Evolutionary conservation across 2,113 vertebrate genomes (phyloP).

Genomic region (Artemisiospiza belli): DNA sequence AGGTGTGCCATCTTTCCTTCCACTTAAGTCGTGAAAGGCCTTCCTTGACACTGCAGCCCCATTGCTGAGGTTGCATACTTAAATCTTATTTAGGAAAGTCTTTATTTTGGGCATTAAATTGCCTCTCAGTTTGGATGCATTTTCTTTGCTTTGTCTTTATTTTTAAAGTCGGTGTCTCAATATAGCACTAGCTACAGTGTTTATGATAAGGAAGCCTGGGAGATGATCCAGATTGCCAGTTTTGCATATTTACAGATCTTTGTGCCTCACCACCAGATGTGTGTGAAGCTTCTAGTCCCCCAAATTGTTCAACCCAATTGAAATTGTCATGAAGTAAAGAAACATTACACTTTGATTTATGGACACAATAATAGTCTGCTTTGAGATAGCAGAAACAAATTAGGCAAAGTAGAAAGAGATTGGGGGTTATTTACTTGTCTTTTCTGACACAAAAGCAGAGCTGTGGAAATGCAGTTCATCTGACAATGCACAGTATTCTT

Average conservation of each 20-base stretch:
- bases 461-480: slow-evolving; percentile 11
- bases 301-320: not conserved
- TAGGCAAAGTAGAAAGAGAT: slow-evolving; percentile 46
- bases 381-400: slow-evolving; percentile 61
- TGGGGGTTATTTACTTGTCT: slow-evolving; percentile 46
- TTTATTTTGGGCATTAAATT: not conserved
- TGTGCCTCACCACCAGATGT: not conserved
- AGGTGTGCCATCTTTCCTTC: not conserved
- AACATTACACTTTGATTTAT: slow-evolving; percentile 12
- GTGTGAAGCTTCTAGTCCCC: not conserved
- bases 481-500: slow-evolving; percentile 16
- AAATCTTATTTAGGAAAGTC: not conserved
- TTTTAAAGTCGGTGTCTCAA: not conserved
- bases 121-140: not conserved
- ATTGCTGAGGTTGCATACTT: not conserved
- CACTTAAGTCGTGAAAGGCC: not conserved
- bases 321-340: slow-evolving; percentile 16
- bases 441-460: slow-evolving; percentile 2
- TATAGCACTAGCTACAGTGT: not conserved
- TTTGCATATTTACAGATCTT: not conserved
- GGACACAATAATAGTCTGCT: slow-evolving; percentile 29
- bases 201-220: not conserved
- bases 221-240: not conserved
- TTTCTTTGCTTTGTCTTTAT: not conserved
- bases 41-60: rapidly evolving